Percentiles rank a stretch among this genome's conserved stretches.
Conservation (phyloP, 2,113 vertebrate genomes). For the Cryptomyrus ogoouensis region DNA sequence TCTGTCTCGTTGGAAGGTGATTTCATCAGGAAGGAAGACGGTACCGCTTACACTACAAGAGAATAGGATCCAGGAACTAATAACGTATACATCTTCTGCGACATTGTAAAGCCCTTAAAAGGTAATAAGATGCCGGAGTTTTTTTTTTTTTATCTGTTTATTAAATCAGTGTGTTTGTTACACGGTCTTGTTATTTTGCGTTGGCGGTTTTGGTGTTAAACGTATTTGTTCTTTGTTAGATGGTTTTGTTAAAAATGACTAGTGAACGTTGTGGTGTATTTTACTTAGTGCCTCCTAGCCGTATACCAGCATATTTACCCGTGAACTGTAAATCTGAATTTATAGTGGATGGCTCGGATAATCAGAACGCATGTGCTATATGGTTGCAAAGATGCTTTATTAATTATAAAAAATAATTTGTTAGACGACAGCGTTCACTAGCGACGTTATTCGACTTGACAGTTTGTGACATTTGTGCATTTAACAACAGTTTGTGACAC, state of each 20-base stretch:
- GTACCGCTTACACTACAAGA: not conserved
- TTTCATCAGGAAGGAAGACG: conserved; percentile 47
- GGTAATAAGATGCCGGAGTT: conserved; percentile 37
- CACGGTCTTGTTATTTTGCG: not conserved
- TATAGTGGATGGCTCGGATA: not conserved
- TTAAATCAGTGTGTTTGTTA: not conserved
- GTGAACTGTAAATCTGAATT: not conserved
- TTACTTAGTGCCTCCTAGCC: not conserved
- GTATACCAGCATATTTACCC: not conserved
- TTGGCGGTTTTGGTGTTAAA: not conserved
- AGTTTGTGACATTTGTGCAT: not conserved
- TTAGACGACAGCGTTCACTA: not conserved
- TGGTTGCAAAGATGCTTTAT: not conserved
- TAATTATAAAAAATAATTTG: not conserved
- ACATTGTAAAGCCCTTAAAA: not conserved
- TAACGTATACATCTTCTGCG: not conserved
- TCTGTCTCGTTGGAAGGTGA: conserved; percentile 70
- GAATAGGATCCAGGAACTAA: not conserved
- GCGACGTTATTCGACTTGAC: not conserved
- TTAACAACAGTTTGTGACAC: not conserved
- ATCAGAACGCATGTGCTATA: not conserved
- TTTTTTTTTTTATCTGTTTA: not conserved
- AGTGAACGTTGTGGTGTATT: not conserved
- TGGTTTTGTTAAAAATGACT: not conserved
- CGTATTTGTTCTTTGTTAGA: not conserved